Conservation (phyloP, 2,113 vertebrate genomes). For the Hyaena hyaena region DNA sequence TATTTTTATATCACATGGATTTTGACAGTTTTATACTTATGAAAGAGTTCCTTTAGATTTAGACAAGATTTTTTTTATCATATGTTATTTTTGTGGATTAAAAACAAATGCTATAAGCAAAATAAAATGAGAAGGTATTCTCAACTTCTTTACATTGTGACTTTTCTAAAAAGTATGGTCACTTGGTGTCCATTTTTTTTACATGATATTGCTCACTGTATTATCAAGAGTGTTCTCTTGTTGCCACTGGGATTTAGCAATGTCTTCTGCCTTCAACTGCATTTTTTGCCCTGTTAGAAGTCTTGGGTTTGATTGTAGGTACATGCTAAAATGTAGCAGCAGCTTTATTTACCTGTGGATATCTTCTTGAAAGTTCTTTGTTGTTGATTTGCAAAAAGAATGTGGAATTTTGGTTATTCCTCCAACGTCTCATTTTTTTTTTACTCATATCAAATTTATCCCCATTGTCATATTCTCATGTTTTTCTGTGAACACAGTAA, state of each 20-base stretch:
- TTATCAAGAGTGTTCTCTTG: background rate
- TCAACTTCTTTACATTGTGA: background rate
- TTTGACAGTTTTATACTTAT: background rate
- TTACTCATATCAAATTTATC: background rate
- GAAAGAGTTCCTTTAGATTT: background rate
- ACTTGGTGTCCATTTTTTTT: background rate
- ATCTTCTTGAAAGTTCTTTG: background rate
- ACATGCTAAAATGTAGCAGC: background rate
- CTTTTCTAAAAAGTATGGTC: background rate
- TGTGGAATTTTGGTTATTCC: background rate
- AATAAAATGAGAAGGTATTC: background rate
- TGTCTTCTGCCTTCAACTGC: background rate
- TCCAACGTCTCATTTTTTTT: background rate
- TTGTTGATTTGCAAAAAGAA: background rate
- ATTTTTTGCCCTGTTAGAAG: background rate
- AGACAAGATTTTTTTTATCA: background rate
- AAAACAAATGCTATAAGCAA: background rate
- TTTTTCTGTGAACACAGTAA: background rate
- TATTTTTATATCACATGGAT: background rate
- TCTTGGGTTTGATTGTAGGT: background rate
- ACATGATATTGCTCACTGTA: background rate
- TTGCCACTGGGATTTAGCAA: background rate
- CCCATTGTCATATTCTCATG: background rate
- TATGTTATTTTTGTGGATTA: background rate
- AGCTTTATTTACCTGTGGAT: background rate